Evolutionary conservation across 2,797 vertebrate species (phyloP).

Genomic region (Eulemur coronatus): DNA sequence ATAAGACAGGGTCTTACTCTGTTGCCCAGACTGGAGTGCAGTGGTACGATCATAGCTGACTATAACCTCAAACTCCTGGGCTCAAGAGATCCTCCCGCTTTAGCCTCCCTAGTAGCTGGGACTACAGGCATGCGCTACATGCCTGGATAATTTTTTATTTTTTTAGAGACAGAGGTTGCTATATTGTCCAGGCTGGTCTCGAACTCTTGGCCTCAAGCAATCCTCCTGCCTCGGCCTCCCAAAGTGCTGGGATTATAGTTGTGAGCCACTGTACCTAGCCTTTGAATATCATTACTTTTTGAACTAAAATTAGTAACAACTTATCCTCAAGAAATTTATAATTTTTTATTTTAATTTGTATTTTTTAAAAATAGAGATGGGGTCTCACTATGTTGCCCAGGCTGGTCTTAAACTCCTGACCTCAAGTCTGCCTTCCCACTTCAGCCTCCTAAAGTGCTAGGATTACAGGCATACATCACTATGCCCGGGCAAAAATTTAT

Average conservation of each 20-base stretch:
- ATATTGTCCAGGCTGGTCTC: too few species aligned
- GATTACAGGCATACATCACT: background rate
- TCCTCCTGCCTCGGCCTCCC: background rate
- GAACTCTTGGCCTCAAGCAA: background rate
- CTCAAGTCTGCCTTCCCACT: background rate
- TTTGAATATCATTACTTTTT: background rate
- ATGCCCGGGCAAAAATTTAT: background rate
- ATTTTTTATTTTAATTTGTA: background rate
- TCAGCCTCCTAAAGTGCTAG: background rate
- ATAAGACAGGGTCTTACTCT: background rate
- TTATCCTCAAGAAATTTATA: background rate
- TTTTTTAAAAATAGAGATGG: background rate
- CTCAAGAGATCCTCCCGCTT: too few species aligned
- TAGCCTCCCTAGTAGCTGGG: too few species aligned
- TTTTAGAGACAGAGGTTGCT: too few species aligned
- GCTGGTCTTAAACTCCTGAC: background rate
- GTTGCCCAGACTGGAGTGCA: background rate
- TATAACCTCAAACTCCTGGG: background rate
- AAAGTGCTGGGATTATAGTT: background rate
- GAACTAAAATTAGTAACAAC: background rate
- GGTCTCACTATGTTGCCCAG: background rate
- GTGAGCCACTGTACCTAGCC: background rate
- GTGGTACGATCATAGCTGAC: background rate
- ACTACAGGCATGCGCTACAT: too few species aligned
- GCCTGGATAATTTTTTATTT: too few species aligned